Conservation (phyloP, 2,797 vertebrate species). For the Lepidocolaptes lacrymiger region DNA sequence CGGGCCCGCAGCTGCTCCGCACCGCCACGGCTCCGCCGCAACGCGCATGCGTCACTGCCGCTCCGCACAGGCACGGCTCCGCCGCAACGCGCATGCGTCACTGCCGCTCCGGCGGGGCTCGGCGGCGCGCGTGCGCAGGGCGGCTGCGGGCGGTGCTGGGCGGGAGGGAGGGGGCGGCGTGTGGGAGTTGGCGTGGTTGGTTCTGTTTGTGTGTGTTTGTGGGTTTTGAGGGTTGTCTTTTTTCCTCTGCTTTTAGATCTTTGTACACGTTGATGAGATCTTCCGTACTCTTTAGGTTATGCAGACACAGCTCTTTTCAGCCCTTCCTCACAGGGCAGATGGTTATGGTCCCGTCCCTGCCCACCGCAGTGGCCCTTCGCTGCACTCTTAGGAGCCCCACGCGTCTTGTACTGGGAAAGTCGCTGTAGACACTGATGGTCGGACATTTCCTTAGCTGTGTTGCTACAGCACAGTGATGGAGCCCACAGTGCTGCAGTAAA, state of each 20-base stretch:
- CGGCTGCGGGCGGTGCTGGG: too few species aligned
- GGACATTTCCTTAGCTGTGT: not conserved
- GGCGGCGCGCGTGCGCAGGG: not conserved
- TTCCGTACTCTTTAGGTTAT: not conserved
- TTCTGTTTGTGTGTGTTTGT: too few species aligned
- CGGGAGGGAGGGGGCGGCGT: too few species aligned
- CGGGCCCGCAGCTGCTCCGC: not conserved
- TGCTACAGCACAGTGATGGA: not conserved
- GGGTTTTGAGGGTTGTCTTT: not conserved
- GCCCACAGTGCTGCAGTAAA: not conserved
- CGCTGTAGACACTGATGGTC: not conserved
- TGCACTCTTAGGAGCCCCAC: not conserved
- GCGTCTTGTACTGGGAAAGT: not conserved
- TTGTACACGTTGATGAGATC: not conserved
- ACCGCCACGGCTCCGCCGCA: not conserved
- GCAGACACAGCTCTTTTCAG: not conserved
- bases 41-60: too few species aligned
- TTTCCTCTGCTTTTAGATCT: not conserved
- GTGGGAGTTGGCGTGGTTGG: too few species aligned
- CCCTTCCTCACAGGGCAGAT: not conserved
- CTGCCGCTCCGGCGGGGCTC: not conserved
- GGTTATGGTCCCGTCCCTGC: not conserved
- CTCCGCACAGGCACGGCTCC: not conserved
- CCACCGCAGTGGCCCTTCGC: not conserved
- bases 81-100: not conserved